Evolutionary conservation across 2,113 vertebrate genomes (phyloP).

Genomic region (Orientallactaga bullata): DNA sequence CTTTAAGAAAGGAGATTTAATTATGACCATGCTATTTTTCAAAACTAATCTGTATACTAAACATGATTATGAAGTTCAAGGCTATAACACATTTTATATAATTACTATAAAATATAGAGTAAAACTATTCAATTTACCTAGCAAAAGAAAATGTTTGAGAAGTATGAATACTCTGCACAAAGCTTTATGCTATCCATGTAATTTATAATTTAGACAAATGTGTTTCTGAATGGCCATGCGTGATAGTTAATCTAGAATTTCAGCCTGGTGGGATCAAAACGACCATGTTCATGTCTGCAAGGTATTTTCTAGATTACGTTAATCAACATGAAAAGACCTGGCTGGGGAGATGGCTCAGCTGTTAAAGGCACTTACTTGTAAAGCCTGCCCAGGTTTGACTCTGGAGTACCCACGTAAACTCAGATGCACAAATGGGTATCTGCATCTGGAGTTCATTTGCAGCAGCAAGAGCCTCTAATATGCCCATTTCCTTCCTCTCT

Average conservation of each 20-base stretch:
- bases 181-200: not conserved
- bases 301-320: too few relatives aligned
- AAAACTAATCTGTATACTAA: slow-evolving; percentile 6
- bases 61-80: slow-evolving; percentile 18
- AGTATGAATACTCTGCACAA: not conserved
- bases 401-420: too few relatives aligned
- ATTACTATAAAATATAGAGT: not conserved
- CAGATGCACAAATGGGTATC: too few relatives aligned
- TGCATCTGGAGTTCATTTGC: too few relatives aligned
- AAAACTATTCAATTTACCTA: not conserved
- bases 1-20: not conserved
- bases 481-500: too few relatives aligned
- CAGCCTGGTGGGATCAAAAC: too few relatives aligned
- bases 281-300: too few relatives aligned
- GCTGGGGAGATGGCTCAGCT: too few relatives aligned
- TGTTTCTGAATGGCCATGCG: not conserved
- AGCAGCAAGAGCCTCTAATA: too few relatives aligned
- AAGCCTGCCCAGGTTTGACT: too few relatives aligned
- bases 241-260: not conserved
- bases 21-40: slow-evolving; percentile 4
- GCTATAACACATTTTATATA: not conserved
- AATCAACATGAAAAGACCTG: too few relatives aligned
- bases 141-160: slow-evolving; percentile 28
- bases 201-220: not conserved
- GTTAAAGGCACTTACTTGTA: too few relatives aligned